Percentiles rank a stretch among this genome's conserved stretches.
phyloP scores from a whole-genome alignment of 2,797 vertebrate genomes.

The Cryptoblepharus egeriae region DNA sequence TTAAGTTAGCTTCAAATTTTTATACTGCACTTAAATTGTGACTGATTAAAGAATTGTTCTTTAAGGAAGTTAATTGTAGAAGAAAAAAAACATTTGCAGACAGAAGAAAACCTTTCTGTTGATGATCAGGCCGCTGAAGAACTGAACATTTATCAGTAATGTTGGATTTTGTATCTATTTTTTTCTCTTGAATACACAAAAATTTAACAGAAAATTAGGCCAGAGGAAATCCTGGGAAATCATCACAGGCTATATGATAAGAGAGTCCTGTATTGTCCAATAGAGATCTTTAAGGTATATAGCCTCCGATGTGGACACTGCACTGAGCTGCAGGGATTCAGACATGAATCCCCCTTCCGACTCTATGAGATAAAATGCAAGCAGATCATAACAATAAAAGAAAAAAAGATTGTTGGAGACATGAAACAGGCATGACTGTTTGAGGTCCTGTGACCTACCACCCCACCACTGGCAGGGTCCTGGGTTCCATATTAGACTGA shows the following conservation, averaged over 20 bases:
- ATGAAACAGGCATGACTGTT: background rate
- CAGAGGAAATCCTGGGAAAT: background rate
- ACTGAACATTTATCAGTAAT: constrained; percentile 88
- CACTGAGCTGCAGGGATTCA: too few relatives aligned
- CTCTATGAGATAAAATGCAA: too few relatives aligned
- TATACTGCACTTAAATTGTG: too few relatives aligned
- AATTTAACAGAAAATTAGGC: background rate
- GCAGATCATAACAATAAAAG: background rate
- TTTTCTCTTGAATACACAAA: constrained; percentile 21
- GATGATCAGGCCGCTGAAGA: constrained; percentile 89
- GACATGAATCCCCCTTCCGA: background rate
- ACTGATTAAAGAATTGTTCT: constrained; percentile 7
- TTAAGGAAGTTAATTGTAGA: constrained; percentile 92
- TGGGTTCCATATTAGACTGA: too few relatives aligned
- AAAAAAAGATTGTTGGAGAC: background rate
- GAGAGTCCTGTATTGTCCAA: too few relatives aligned
- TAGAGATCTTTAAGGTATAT: too few relatives aligned
- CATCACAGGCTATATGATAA: too few relatives aligned
- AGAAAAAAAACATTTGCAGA: constrained; percentile 91
- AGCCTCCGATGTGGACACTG: too few relatives aligned
- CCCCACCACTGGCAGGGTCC: background rate
- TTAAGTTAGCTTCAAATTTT: background rate
- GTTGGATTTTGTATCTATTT: constrained; percentile 26
- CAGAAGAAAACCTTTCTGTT: constrained; percentile 92
- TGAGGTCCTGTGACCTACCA: background rate